Percentiles rank a stretch among this genome's conserved stretches.
Conservation (phyloP, 2,797 vertebrate species). For the Gila robusta region DNA sequence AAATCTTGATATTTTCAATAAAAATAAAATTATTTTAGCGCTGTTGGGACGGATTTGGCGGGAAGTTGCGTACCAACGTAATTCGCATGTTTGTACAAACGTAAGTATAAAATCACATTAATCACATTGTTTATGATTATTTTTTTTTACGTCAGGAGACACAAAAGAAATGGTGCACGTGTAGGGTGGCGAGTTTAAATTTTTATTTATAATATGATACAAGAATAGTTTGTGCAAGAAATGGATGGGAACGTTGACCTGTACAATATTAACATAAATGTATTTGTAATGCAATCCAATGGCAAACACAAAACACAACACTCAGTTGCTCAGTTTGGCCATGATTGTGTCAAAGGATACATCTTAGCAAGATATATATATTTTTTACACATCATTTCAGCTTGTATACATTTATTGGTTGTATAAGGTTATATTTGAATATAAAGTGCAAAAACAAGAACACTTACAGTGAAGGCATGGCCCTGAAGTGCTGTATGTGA, state of each 20-base stretch:
- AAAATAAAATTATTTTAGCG: not conserved
- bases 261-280: slow-evolving; percentile 84
- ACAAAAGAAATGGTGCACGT: slow-evolving; percentile 20
- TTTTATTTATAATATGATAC: slow-evolving; percentile 99
- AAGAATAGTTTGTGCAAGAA: slow-evolving; percentile 98
- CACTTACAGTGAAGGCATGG: slow-evolving; percentile 76
- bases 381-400: slow-evolving; percentile 74
- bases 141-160: not conserved
- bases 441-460: slow-evolving; percentile 94
- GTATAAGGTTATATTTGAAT: slow-evolving; percentile 80
- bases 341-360: slow-evolving; percentile 69
- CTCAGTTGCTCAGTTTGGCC: slow-evolving; percentile 67
- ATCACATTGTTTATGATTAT: not conserved
- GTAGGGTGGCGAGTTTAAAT: slow-evolving; percentile 77
- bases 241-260: slow-evolving; percentile 88
- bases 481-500: slow-evolving; percentile 85
- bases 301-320: slow-evolving; percentile 75
- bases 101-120: not conserved
- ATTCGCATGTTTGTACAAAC: not conserved
- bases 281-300: slow-evolving; percentile 66
- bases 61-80: not conserved
- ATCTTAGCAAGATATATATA: slow-evolving; percentile 68
- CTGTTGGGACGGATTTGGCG: not conserved
- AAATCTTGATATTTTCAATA: too few relatives aligned
- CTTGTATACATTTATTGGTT: slow-evolving; percentile 72